phyloP scores from a whole-genome alignment of 2,888 invertebrate genomes.

The Archips xylosteana region DNA sequence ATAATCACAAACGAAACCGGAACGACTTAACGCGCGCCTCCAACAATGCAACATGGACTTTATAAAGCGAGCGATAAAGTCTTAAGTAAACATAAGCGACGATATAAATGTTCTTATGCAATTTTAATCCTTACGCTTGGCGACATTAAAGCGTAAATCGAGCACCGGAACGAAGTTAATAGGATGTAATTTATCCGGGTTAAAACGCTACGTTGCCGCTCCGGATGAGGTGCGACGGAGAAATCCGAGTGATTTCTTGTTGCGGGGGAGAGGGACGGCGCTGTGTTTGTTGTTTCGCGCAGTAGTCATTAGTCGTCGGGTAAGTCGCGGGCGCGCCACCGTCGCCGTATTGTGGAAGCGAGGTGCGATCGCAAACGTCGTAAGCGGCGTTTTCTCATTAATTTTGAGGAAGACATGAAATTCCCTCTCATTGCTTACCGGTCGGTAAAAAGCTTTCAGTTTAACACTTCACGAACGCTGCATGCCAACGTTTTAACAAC shows the following conservation, averaged over 20 bases:
- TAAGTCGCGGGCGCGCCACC: constrained; percentile 69
- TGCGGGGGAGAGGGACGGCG: constrained; percentile 63
- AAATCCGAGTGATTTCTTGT: constrained; percentile 50
- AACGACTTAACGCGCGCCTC: constrained; percentile 71
- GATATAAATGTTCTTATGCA: constrained; percentile 70
- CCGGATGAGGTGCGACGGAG: constrained; percentile 73
- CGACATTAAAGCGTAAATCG: constrained; percentile 82
- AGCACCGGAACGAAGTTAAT: constrained; percentile 80
- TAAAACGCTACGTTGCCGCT: constrained; percentile 80
- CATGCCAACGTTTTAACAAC: constrained; percentile 50
- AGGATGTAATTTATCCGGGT: constrained; percentile 85
- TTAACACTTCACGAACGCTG: constrained; percentile 57
- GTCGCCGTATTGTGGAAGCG: constrained; percentile 73
- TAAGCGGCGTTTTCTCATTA: constrained; percentile 80
- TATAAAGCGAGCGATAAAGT: constrained; percentile 73
- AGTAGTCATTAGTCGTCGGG: constrained; percentile 73
- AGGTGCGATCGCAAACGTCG: constrained; percentile 76
- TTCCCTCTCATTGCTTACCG: constrained; percentile 69
- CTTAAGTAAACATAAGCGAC: constrained; percentile 69
- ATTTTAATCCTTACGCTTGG: constrained; percentile 80
- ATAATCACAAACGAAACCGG: constrained; percentile 74
- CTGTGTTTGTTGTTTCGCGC: constrained; percentile 71
- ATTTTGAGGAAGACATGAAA: constrained; percentile 82
- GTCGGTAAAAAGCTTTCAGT: constrained; percentile 73
- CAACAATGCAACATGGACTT: constrained; percentile 72